phyloP scores from a whole-genome alignment of 53 echinoderm and acorn worm genomes.

The Pentamera pediparva region DNA sequence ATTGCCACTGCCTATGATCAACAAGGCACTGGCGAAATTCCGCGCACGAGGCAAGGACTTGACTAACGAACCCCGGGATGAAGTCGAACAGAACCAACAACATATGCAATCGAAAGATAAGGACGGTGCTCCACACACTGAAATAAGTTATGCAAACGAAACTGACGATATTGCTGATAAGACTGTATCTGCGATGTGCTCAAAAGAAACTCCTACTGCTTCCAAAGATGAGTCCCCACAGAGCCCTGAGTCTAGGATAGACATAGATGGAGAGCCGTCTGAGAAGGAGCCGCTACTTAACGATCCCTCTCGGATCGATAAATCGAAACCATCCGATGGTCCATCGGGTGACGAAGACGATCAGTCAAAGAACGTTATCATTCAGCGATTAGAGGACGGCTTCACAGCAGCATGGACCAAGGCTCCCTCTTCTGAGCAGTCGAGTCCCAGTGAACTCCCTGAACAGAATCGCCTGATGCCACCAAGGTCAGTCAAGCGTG shows the following conservation, averaged over 20 bases:
- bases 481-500: background rate
- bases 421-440: conserved; percentile 45
- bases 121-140: background rate
- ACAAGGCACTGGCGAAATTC: conserved; percentile 17
- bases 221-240: conserved; percentile 31
- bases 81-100: conserved; percentile 3
- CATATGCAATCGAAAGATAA: conserved; percentile 18
- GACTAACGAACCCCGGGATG: background rate
- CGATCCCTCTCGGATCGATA: conserved; percentile 37
- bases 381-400: conserved; percentile 86
- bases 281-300: conserved; percentile 74
- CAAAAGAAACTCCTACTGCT: conserved; percentile 27
- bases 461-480: background rate
- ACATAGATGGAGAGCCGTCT: conserved; percentile 36
- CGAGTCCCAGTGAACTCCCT: conserved; percentile 12
- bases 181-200: conserved; percentile 26
- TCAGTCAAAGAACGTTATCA: conserved; percentile 57
- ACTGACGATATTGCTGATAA: conserved; percentile 18
- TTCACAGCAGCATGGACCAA: conserved; percentile 95
- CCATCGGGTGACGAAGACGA: conserved; percentile 32
- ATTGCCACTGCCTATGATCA: conserved; percentile 24
- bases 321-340: background rate
- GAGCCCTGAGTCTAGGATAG: conserved; percentile 26
- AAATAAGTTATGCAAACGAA: conserved; percentile 31
- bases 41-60: background rate